phyloP scores from a whole-genome alignment of 2,113 vertebrate genomes.

The Halcyon senegalensis region DNA sequence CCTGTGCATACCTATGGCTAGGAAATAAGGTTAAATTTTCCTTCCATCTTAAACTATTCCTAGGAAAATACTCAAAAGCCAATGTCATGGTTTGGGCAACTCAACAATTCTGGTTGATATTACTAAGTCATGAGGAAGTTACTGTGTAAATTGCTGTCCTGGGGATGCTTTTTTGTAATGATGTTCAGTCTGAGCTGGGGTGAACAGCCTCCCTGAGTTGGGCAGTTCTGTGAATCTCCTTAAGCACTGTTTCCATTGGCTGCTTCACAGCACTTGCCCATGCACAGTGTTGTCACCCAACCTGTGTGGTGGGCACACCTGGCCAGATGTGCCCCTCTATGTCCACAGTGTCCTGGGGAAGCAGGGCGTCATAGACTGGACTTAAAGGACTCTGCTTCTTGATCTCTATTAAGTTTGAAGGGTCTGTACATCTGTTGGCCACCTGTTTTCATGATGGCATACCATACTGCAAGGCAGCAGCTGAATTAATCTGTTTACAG shows the following conservation, averaged over 20 bases:
- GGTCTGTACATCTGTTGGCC: background rate
- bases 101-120: background rate
- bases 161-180: background rate
- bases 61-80: background rate
- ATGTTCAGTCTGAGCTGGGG: background rate
- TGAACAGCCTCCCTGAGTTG: background rate
- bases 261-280: background rate
- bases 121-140: background rate
- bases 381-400: background rate
- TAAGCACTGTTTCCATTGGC: rapidly evolving
- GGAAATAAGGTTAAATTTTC: background rate
- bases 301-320: rapidly evolving
- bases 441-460: background rate
- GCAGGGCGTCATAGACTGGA: background rate
- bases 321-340: background rate
- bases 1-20: background rate
- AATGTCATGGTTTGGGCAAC: background rate
- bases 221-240: background rate
- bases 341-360: background rate
- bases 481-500: background rate
- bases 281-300: background rate
- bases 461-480: background rate
- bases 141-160: background rate
- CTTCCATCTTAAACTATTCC: background rate
- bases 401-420: background rate